A percentile compares a stretch with the other conserved stretches of the same genome.
These are phyloP conservation scores for Rhynchotus rufescens DNA, from an alignment of 2,797 vertebrate species.

Conservation along the genomic window DNA sequence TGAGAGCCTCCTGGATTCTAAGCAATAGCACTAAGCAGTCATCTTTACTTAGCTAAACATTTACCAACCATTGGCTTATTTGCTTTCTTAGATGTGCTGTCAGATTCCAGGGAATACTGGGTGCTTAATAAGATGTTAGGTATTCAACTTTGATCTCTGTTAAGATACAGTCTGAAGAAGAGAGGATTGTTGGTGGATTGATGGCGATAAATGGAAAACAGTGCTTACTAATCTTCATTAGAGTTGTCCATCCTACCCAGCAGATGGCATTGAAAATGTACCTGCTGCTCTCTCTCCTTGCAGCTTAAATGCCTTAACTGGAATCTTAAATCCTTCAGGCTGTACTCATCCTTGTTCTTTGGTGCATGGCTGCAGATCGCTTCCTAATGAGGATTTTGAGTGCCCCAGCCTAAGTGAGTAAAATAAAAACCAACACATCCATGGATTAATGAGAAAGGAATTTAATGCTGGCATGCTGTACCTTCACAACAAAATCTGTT, in stretches of 20 bases:
- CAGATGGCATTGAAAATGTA: slow-evolving; percentile 61
- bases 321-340: not conserved
- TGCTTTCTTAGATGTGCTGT: not conserved
- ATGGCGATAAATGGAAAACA: not conserved
- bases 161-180: not conserved
- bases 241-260: slow-evolving; percentile 28
- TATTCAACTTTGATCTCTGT: not conserved
- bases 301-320: not conserved
- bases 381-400: not conserved
- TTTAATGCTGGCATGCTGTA: not conserved
- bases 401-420: not conserved
- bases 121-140: not conserved
- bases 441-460: not conserved
- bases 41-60: not conserved
- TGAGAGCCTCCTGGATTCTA: not conserved
- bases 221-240: not conserved
- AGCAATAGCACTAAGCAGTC: not conserved
- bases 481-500: not conserved
- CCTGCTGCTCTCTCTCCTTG: not conserved
- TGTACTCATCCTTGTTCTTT: not conserved
- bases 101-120: not conserved
- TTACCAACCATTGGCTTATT: not conserved
- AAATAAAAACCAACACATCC: not conserved
- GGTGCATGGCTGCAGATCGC: not conserved
- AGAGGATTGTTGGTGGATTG: not conserved